Percentiles rank a stretch among this genome's conserved stretches.
phyloP scores from a whole-genome alignment of 2,113 vertebrate genomes.

The human region DNA sequence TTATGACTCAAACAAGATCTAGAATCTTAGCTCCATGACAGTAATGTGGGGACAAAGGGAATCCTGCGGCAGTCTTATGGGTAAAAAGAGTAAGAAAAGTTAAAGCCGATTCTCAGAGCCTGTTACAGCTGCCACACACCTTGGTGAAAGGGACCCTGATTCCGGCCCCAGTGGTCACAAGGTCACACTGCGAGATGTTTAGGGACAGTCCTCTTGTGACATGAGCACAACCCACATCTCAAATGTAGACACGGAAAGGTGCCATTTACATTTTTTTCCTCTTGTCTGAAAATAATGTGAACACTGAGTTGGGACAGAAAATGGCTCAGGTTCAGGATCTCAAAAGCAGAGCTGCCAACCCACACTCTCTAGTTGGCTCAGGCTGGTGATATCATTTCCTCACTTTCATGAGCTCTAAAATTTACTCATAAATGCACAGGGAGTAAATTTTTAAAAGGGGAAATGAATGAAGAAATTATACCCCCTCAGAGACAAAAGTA shows the following conservation, averaged over 20 bases:
- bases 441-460: constrained; percentile 38
- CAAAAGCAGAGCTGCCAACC: not conserved
- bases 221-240: not conserved
- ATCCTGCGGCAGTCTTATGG: not conserved
- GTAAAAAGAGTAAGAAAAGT: not conserved
- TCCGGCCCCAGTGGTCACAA: not conserved
- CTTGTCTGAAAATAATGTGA: not conserved
- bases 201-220: not conserved
- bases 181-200: not conserved
- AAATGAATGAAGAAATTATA: constrained; percentile 53
- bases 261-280: not conserved
- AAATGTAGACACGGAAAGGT: not conserved
- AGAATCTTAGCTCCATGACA: not conserved
- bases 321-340: not conserved
- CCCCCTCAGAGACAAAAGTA: constrained; percentile 42
- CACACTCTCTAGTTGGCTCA: not conserved
- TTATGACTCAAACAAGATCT: not conserved
- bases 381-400: constrained; percentile 33
- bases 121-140: not conserved
- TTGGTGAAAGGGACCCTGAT: not conserved
- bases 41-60: not conserved
- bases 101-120: not conserved
- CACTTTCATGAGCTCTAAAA: not conserved
- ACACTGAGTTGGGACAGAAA: not conserved
- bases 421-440: constrained; percentile 16